Conservation (phyloP, 2,797 vertebrate genomes). For the Poecilia picta region DNA sequence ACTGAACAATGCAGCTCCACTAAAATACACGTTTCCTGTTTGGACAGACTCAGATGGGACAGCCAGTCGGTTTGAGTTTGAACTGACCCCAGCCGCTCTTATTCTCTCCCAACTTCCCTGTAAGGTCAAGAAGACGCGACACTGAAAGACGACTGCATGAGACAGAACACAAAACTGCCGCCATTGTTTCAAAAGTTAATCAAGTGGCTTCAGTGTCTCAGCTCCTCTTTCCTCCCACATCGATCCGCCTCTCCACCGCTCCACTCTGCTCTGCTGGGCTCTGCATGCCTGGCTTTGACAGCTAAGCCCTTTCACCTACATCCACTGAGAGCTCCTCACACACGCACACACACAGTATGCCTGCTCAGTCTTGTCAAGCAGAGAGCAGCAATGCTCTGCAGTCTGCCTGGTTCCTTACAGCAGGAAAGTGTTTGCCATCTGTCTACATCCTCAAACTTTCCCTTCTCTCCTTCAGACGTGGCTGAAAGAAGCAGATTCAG, state of each 20-base stretch:
- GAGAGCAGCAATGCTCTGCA: slow-evolving; percentile 58
- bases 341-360: slow-evolving; percentile 22
- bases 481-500: background rate
- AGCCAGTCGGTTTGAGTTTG: background rate
- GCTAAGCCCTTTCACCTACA: slow-evolving; percentile 74
- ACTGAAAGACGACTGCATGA: background rate
- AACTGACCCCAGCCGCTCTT: background rate
- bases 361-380: slow-evolving; percentile 63
- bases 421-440: slow-evolving; percentile 62
- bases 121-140: background rate
- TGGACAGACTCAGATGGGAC: background rate
- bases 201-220: slow-evolving; percentile 24
- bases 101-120: background rate
- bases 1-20: background rate
- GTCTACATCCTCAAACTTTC: slow-evolving; percentile 42
- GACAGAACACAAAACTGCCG: slow-evolving; percentile 26
- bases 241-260: slow-evolving; percentile 28
- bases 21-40: background rate
- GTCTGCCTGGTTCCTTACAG: slow-evolving; percentile 60
- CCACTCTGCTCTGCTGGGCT: slow-evolving; percentile 52
- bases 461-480: slow-evolving; percentile 12
- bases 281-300: slow-evolving; percentile 65
- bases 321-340: slow-evolving; percentile 50
- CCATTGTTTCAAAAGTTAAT: slow-evolving; percentile 33
- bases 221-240: slow-evolving; percentile 33